Conservation (phyloP, 2,113 vertebrate species). For the Rhynchomys soricoides region DNA sequence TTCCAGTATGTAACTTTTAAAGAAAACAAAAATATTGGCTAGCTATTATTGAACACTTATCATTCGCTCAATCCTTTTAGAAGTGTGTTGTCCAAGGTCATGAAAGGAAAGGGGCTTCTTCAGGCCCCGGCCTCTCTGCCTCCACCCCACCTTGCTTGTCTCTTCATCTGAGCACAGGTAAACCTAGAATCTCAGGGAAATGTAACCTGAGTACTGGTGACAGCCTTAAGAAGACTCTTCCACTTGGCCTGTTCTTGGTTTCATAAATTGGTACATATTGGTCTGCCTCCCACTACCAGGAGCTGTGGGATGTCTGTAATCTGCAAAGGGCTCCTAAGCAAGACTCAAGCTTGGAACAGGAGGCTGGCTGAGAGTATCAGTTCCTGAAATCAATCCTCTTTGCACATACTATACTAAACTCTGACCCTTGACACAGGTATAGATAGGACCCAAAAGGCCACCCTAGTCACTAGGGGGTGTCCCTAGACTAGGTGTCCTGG, state of each 20-base stretch:
- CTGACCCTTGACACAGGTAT: neutral
- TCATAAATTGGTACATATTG: neutral
- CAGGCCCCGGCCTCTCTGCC: neutral
- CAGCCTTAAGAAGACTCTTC: neutral
- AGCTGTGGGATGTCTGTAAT: neutral
- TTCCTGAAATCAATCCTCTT: neutral
- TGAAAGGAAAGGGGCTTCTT: no score
- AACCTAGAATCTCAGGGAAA: neutral
- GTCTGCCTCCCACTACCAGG: neutral
- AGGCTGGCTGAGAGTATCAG: neutral
- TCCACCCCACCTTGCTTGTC: neutral
- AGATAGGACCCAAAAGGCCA: rapidly evolving
- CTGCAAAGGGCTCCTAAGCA: neutral
- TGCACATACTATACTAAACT: neutral
- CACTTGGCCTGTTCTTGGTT: neutral
- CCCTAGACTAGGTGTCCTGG: neutral
- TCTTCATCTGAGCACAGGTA: neutral
- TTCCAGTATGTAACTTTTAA: neutral
- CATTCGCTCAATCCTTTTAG: neutral
- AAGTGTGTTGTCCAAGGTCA: neutral
- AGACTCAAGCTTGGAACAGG: neutral
- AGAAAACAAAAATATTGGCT: neutral
- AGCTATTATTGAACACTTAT: neutral
- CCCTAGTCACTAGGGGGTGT: neutral
- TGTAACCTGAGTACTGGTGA: neutral